These are phyloP conservation scores for Avahi laniger DNA, from an alignment of 2,797 vertebrate genomes.

Conservation along the genomic window DNA sequence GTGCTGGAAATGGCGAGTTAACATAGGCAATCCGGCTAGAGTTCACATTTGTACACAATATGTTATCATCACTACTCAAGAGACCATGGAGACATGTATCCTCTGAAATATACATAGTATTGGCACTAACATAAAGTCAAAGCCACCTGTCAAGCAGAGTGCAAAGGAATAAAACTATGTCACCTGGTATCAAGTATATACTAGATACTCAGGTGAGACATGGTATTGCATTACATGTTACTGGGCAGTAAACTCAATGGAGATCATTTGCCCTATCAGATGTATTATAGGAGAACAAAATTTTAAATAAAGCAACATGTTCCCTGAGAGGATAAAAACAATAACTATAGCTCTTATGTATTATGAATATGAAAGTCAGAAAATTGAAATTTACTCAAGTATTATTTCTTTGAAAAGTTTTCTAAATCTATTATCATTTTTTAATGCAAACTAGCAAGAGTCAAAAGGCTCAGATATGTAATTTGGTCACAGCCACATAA, in stretches of 20 bases:
- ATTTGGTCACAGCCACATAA: not conserved
- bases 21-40: not conserved
- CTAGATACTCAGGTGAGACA: not conserved
- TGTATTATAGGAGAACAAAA: not conserved
- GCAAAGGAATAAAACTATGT: not conserved
- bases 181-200: not conserved
- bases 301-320: conserved; percentile 7
- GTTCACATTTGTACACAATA: not conserved
- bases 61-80: not conserved
- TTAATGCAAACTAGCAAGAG: not conserved
- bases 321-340: not conserved
- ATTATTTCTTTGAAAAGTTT: not conserved
- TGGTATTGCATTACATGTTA: not conserved
- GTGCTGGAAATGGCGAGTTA: not conserved
- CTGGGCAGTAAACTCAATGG: not conserved
- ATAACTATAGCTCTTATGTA: not conserved
- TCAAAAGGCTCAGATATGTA: not conserved
- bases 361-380: not conserved
- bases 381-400: not conserved
- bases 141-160: not conserved
- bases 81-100: not conserved
- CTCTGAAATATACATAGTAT: not conserved
- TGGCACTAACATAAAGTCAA: not conserved
- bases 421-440: not conserved
- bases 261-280: not conserved